Evolutionary conservation across 1,140 invertebrate genomes (phyloP).

Genomic region (Pissodes strobi): DNA sequence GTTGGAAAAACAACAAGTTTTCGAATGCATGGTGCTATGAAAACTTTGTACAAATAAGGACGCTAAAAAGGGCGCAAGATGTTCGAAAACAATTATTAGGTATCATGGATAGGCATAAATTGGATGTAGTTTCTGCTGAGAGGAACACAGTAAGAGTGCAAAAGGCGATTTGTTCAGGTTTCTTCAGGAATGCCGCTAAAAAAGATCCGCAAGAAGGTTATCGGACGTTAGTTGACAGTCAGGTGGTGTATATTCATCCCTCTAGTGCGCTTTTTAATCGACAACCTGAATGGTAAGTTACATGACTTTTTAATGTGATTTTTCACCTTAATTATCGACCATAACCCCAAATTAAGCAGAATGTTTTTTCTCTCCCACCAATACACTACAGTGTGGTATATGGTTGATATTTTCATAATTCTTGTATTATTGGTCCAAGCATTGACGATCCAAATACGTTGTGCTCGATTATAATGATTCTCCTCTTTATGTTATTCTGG

Average conservation of each 20-base stretch:
- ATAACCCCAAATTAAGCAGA: too few relatives aligned
- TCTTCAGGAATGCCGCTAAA: slow-evolving; percentile 98
- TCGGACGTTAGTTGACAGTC: slow-evolving; percentile 94
- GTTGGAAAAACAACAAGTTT: slow-evolving; percentile 99
- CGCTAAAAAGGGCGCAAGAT: slow-evolving; percentile 94
- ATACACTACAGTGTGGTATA: too few relatives aligned
- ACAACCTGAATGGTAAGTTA: slow-evolving; percentile 93
- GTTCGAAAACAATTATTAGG: slow-evolving; percentile 97
- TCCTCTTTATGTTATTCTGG: too few relatives aligned
- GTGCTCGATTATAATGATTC: too few relatives aligned
- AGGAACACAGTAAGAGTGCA: slow-evolving; percentile 95
- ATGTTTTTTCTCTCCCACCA: too few relatives aligned
- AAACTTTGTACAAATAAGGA: slow-evolving; percentile 98
- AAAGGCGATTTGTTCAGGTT: slow-evolving; percentile 98
- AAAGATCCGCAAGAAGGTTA: slow-evolving; percentile 99
- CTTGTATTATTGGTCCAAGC: too few relatives aligned
- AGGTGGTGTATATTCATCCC: slow-evolving; percentile 99
- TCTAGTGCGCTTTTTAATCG: slow-evolving; percentile 96
- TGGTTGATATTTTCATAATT: too few relatives aligned
- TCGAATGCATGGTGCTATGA: slow-evolving; percentile 99
- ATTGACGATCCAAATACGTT: too few relatives aligned
- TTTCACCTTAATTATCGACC: too few relatives aligned
- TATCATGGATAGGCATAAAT: slow-evolving; percentile 97
- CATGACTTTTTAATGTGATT: too few relatives aligned
- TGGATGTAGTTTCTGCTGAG: slow-evolving; percentile 95